Evolutionary conservation across 2,113 vertebrate species (phyloP), one percentile per base, ranked within the genome.

Genomic region (Osmerus mordax): DNA sequence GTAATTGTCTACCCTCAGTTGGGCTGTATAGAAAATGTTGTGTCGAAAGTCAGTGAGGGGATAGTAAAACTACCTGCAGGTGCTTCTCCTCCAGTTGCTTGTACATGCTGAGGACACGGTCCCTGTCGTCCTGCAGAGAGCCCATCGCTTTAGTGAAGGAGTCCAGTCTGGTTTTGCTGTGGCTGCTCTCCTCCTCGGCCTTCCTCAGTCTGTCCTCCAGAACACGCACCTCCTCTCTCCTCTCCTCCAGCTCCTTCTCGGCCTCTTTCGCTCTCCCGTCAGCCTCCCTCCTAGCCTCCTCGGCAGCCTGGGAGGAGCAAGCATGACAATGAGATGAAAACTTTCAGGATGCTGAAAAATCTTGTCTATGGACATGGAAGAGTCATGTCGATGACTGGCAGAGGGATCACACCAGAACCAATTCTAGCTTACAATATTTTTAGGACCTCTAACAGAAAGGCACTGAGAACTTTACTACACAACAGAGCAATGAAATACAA

Each of bases 71-170:
- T 36, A 94, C 80, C 79, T 91, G 89, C 9, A 98, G 90, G 73
- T 99, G 96, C 52, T 90, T 93, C 62, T 95, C 93, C 80, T 99
- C 97, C 58, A 99, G 93, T 78, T 96, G 93, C 73, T 90, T 94
- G 84, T 99, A 99, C 60, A 92, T 93, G 70, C 81, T 86, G 15
- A 98, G 82, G 23, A 98, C 87, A 14, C 91, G 76, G 80, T 99
- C 97, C 67, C 97, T 79, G 82, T 99, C 97, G 0, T 97, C 92
- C 85, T 99, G 97, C 77, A 99, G 78, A 14, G 97, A 99, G 12
- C 93, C 93, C 96, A 99, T 99, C 71, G 96, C 95, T 70, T 94
- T 98, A 23, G 91, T 91, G 61, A 99, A 97, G 13, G 96, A 93
- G 70, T 94, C 94, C 76, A 99, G 88, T 19, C 90, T 91, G 53